Percentiles rank a stretch among this genome's conserved stretches.
These are phyloP conservation scores for Sclerurus mexicanus DNA, from an alignment of 2,113 vertebrate species.

Conservation along the genomic window DNA sequence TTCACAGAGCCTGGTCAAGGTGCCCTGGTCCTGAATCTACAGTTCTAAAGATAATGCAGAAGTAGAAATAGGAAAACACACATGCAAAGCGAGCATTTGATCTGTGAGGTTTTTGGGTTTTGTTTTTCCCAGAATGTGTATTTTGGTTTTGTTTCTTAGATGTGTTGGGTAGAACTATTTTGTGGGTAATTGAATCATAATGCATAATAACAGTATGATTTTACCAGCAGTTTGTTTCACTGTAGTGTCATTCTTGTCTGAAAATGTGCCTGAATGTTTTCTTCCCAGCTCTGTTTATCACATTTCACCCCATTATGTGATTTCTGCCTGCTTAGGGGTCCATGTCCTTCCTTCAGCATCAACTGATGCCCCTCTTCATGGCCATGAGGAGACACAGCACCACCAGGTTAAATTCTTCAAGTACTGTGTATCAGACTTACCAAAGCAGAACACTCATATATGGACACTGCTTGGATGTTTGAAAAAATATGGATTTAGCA, in stretches of 20 bases:
- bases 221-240: not conserved
- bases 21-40: not conserved
- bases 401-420: rapidly evolving
- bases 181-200: not conserved
- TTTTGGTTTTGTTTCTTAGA: not conserved
- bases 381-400: rapidly evolving
- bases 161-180: not conserved
- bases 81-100: rapidly evolving
- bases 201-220: not conserved
- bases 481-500: not conserved
- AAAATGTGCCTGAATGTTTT: not conserved
- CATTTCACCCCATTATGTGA: rapidly evolving
- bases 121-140: not conserved
- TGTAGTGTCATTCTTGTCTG: rapidly evolving
- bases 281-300: not conserved
- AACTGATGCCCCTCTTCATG: too few species aligned
- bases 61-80: not conserved
- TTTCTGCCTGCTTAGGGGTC: not conserved
- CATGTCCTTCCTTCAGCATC: not conserved
- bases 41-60: rapidly evolving
- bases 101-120: not conserved
- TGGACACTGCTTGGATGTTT: rapidly evolving
- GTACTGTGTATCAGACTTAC: rapidly evolving
- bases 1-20: not conserved
- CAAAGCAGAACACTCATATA: rapidly evolving